Evolutionary conservation across 2,888 invertebrate genomes (phyloP).

Genomic region (Sisyra terminalis): DNA sequence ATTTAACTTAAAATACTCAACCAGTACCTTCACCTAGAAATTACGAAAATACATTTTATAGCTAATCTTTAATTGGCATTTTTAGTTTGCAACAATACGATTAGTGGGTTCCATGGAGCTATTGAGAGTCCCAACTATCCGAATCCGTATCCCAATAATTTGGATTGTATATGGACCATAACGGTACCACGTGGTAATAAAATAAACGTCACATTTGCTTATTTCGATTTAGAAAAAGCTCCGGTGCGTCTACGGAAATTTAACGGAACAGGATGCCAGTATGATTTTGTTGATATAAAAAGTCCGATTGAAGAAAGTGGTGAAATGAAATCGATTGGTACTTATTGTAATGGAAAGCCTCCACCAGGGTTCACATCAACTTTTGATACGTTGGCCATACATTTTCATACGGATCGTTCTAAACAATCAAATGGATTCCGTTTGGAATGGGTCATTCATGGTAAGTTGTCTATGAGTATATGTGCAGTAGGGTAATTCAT

Average conservation of each 20-base stretch:
- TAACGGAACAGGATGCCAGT: conserved; percentile 26
- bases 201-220: conserved; percentile 66
- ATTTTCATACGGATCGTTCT: too few relatives aligned
- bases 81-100: conserved; percentile 42
- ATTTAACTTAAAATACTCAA: conserved; percentile 58
- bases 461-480: too few relatives aligned
- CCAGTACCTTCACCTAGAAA: conserved; percentile 32
- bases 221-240: conserved; percentile 52
- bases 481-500: too few relatives aligned
- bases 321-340: conserved; percentile 23
- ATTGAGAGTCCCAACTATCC: conserved; percentile 83
- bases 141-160: conserved; percentile 35
- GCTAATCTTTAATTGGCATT: not conserved
- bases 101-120: conserved; percentile 48
- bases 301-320: conserved; percentile 25
- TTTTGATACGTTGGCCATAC: too few relatives aligned
- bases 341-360: conserved; percentile 28
- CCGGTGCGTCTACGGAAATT: not conserved
- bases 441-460: too few relatives aligned
- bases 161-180: conserved; percentile 64
- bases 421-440: too few relatives aligned
- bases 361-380: conserved; percentile 40
- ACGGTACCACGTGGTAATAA: conserved; percentile 59
- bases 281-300: conserved; percentile 43
- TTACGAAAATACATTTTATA: too few relatives aligned